Evolutionary conservation across 2,797 vertebrate species (phyloP), one percentile per base, ranked within the genome.

Genomic region (Tarsius wallacei): DNA sequence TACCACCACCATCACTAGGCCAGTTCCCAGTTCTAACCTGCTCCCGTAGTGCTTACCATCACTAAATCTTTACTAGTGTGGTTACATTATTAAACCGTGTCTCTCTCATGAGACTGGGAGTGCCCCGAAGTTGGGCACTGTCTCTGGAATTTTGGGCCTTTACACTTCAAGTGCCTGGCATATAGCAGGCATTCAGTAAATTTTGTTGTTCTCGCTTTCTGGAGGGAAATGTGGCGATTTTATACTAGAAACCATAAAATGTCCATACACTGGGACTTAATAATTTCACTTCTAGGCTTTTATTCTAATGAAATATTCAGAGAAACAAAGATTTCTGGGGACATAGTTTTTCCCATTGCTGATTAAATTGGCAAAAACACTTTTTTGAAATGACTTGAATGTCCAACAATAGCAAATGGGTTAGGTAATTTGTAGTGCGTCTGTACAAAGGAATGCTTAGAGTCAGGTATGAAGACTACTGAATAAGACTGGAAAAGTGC

Each of bases 311-410:
- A 97, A 87, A 85, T 36, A 77, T 42, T 93, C 80, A 70, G 68
- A 90, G 90, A 82, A 92, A 64, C 53, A 57, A 93, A 78, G 90
- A 53, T 61, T 19, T 59, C 94, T 81, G 49, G 42, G 78, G 64
- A 26, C 4, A 21, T 7, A 31, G 31, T 77, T 82, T 85, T 78
- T 68, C 76, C 4, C 2, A 42, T 14, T 70, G 77, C 74, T 87
- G 74, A 66, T 33, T 81, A 66, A 47, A 73, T 33, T 70, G 93
- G 28, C 42, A 68, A 93, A 88, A 93, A 73, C 17, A 0, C 53
- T 83, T 82, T 90, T 77, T 61, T 22, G 17, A 82, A 68, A 88
- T 33, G 78, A 59, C 51, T 31, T 33, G 12, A 76, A 12, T 53
- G 71, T 22, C 71, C 55, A 71, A 70, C 68, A 53, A 77, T 2